Evolutionary conservation across 2,797 vertebrate genomes (phyloP).

Genomic region (Falco novaeseelandiae): DNA sequence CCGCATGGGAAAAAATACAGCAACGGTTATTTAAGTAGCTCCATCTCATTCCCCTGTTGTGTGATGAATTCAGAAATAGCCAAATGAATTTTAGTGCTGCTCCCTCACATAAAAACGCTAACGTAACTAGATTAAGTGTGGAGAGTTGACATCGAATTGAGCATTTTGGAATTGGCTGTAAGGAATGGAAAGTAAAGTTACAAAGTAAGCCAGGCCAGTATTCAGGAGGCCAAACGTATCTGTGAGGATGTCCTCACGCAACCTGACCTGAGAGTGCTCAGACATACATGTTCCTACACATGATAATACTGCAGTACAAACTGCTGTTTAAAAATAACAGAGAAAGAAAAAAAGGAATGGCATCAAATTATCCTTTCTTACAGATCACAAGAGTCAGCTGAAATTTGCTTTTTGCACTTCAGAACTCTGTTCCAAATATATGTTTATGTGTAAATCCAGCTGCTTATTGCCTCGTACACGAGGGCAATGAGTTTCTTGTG

Average conservation of each 20-base stretch:
- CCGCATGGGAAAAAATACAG: not conserved
- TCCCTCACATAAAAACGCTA: not conserved
- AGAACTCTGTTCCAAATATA: not conserved
- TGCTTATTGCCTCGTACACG: not conserved
- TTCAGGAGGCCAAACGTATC: not conserved
- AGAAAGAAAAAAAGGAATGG: not conserved
- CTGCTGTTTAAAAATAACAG: not conserved
- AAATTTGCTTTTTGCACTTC: constrained; percentile 9
- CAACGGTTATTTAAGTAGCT: not conserved
- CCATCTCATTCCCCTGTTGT: not conserved
- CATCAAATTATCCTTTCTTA: not conserved
- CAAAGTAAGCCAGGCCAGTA: not conserved
- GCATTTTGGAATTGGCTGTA: not conserved
- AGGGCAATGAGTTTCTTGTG: constrained; percentile 1
- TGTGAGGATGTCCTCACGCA: not conserved
- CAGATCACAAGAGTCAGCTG: not conserved
- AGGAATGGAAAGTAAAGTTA: not conserved
- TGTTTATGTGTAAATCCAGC: not conserved
- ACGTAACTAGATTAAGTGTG: not conserved
- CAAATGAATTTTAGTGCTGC: not conserved
- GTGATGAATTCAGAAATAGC: not conserved
- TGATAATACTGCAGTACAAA: not conserved
- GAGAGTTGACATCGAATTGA: not conserved
- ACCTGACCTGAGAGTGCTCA: not conserved
- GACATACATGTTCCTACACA: not conserved